Evolutionary conservation across 2,113 vertebrate genomes (phyloP).

Genomic region (Silurus glanis): DNA sequence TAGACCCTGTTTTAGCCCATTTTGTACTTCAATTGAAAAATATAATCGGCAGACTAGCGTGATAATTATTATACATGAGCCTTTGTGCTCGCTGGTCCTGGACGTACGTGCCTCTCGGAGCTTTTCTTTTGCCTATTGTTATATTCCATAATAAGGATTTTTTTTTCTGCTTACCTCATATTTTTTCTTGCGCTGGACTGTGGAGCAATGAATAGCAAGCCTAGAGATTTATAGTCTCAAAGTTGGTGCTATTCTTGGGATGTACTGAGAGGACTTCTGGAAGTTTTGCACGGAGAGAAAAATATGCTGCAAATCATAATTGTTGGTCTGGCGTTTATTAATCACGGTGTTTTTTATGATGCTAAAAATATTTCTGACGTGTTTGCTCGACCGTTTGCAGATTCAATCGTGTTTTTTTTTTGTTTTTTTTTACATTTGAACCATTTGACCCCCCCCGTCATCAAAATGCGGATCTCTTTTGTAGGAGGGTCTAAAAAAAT

Average conservation of each 20-base stretch:
- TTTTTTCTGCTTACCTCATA: constrained; percentile 52
- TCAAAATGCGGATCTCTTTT: background rate
- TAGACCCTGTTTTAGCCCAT: constrained; percentile 60
- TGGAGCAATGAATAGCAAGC: constrained; percentile 53
- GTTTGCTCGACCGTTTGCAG: background rate
- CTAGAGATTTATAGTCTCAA: constrained; percentile 52
- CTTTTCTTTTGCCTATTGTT: constrained; percentile 63
- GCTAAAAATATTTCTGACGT: constrained; percentile 4
- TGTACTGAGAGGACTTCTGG: constrained; percentile 33
- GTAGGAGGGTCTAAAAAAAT: background rate
- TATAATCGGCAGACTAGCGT: constrained; percentile 56
- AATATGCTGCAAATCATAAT: constrained; percentile 38
- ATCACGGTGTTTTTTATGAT: constrained; percentile 18
- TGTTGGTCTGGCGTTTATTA: constrained; percentile 12
- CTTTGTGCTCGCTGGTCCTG: constrained; percentile 33
- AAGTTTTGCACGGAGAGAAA: constrained; percentile 21
- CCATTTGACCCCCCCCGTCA: background rate
- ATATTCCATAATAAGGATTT: constrained; percentile 39
- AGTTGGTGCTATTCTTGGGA: constrained; percentile 57
- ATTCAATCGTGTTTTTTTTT: background rate
- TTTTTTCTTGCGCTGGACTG: constrained; percentile 47
- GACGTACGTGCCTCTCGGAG: constrained; percentile 37
- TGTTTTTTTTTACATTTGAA: background rate
- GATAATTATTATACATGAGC: constrained; percentile 56
- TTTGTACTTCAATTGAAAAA: constrained; percentile 65